Conservation (phyloP, 1,140 invertebrate genomes). For the Drosophila kohkoa region DNA sequence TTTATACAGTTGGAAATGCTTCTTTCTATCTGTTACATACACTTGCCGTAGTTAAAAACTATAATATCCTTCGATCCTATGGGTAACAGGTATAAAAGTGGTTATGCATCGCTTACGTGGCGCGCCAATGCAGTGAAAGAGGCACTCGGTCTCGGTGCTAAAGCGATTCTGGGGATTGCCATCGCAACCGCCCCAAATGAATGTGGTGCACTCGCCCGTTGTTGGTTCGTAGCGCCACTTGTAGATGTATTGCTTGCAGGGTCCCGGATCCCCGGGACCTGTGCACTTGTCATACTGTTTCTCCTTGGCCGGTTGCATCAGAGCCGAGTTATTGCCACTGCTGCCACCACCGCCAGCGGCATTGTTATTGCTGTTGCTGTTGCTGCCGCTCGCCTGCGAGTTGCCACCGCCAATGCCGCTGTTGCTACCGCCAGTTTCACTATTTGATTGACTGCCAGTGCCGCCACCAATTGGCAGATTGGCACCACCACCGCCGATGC, state of each 20-base stretch:
- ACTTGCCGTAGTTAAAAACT: too few relatives aligned
- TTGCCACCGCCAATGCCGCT: slow-evolving; percentile 12
- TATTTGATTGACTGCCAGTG: slow-evolving; percentile 39
- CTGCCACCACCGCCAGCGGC: slow-evolving; percentile 13
- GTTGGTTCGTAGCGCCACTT: slow-evolving; percentile 91
- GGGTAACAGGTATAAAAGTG: background rate
- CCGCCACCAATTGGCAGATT: slow-evolving; percentile 29
- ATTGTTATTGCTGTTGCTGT: slow-evolving; percentile 9
- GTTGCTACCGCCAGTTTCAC: slow-evolving; percentile 20
- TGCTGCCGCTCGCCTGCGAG: background rate
- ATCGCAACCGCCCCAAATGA: slow-evolving; percentile 91
- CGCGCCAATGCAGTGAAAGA: slow-evolving; percentile 87
- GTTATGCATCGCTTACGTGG: slow-evolving; percentile 84
- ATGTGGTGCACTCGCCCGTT: slow-evolving; percentile 88
- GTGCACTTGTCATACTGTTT: slow-evolving; percentile 79
- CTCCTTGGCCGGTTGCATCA: slow-evolving; percentile 64
- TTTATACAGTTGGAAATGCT: too few relatives aligned
- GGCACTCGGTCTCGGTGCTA: slow-evolving; percentile 89
- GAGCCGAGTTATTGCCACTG: slow-evolving; percentile 52
- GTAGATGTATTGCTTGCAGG: slow-evolving; percentile 89
- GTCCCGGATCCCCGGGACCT: slow-evolving; percentile 85
- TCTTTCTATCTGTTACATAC: too few relatives aligned
- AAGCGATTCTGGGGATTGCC: slow-evolving; percentile 92
- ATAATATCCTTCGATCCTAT: too few relatives aligned
- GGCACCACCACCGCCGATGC: slow-evolving; percentile 22